Evolutionary conservation across 2,888 invertebrate genomes (phyloP), one percentile per base, ranked within the genome.

Genomic region (Hyposoter didymator): DNA sequence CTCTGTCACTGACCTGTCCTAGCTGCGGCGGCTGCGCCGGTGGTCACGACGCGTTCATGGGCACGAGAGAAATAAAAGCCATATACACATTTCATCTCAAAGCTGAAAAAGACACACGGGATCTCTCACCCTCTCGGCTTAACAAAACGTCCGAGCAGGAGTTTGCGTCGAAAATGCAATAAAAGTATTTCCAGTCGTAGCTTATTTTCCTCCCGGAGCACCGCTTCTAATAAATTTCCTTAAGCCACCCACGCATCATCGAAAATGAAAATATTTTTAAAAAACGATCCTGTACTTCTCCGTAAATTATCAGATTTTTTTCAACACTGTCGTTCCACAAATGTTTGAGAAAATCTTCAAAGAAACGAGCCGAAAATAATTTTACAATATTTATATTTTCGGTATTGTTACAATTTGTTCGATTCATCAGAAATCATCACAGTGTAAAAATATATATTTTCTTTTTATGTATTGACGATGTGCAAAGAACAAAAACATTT

Each of bases 1-100:
- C 92, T 92, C 93, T 93, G 93, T 93, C 92, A 93, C 93, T 93
- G 93, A 93, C 93, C 93, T 93, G 93, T 93, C 92, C 93, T 92
- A 93, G 92, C 88, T 89, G 67, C 39, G 90, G 90, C 90, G 88
- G 84, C 89, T 85, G 84, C 88, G 83, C 86, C 82, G 86, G 85
- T 88, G 84, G 84, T 82, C 88, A 82, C 86, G 84, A 69, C 47
- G 70, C 86, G 86, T 81, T 86, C 86, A 86, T 74, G 86, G 84
- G 78, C 86, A 47, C 69, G 76, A 80, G 78, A 82, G 78, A 74
- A 78, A 67, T 82, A 72, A 79, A 81, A 67, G 59, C 76, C 73
- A 78, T 80, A 73, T 62, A 78, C 73, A 76, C 85, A 73, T 72
- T 32, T 70, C 43, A 76, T 81, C 67, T 59, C 12, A 35, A 45